These are phyloP conservation scores for Pteromalus puparum DNA, from an alignment of 1,140 invertebrate species.

Conservation along the genomic window DNA sequence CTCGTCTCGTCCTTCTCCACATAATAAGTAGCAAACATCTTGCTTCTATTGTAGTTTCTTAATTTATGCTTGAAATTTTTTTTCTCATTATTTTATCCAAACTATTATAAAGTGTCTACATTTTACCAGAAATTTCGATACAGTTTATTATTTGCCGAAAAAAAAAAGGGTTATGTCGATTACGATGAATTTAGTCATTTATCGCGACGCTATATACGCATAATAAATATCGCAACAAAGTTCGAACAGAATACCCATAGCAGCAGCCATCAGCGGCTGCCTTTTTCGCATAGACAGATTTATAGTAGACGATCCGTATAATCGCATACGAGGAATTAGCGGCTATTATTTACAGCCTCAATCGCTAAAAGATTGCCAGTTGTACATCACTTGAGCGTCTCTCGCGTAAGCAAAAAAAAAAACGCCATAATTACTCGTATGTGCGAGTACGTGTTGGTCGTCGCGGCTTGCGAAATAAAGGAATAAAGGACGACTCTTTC, in stretches of 20 bases:
- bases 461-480: neutral
- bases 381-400: neutral
- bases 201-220: no score
- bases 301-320: neutral
- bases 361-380: conserved; percentile 9
- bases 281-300: neutral
- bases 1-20: conserved; percentile 64
- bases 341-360: conserved; percentile 27
- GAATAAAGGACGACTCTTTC: neutral
- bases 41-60: conserved; percentile 42
- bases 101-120: no score
- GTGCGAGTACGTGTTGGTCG: neutral
- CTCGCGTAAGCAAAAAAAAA: neutral
- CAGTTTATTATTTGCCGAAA: neutral
- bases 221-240: no score
- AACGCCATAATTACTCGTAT: neutral
- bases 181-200: conserved; percentile 22
- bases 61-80: neutral
- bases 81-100: no score
- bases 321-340: neutral
- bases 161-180: neutral
- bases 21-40: conserved; percentile 66
- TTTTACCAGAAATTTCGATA: neutral
- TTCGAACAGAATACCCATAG: no score
- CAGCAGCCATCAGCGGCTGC: no score